Conservation (phyloP, 2,888 invertebrate species). For the Dichetophora obliterata region DNA sequence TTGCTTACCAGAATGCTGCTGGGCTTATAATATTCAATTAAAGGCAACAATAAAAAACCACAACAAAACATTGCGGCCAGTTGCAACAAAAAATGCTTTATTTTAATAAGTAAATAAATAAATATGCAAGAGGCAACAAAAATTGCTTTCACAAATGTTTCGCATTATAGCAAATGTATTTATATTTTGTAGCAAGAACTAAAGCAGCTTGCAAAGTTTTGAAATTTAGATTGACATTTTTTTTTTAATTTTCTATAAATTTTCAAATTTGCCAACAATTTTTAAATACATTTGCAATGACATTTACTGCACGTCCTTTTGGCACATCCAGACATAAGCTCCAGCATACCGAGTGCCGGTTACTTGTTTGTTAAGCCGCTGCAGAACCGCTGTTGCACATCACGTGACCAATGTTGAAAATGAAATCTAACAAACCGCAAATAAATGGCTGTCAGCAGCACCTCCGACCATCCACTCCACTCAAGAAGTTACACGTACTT, state of each 20-base stretch:
- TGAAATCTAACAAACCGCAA: constrained; percentile 32
- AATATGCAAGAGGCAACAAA: not conserved
- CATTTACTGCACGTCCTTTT: constrained; percentile 5
- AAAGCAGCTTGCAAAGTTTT: not conserved
- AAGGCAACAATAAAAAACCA: not conserved
- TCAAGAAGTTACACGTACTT: not conserved
- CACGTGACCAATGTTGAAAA: constrained; percentile 40
- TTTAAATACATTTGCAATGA: not conserved
- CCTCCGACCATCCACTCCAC: not conserved
- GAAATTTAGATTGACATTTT: not conserved
- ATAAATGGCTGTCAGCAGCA: constrained; percentile 29
- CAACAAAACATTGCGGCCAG: not conserved
- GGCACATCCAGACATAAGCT: not conserved
- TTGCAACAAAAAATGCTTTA: not conserved
- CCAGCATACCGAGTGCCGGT: not conserved
- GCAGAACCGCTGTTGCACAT: constrained; percentile 36
- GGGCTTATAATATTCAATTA: not conserved
- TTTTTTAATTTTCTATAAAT: not conserved
- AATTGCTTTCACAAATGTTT: not conserved
- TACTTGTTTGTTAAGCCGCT: not conserved
- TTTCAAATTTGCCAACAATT: not conserved
- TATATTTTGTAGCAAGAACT: not conserved
- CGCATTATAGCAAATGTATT: not conserved
- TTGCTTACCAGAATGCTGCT: too few species aligned
- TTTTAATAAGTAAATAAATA: not conserved